Evolutionary conservation across 2,113 vertebrate species (phyloP).

Genomic region (Aspidoscelis tigris): DNA sequence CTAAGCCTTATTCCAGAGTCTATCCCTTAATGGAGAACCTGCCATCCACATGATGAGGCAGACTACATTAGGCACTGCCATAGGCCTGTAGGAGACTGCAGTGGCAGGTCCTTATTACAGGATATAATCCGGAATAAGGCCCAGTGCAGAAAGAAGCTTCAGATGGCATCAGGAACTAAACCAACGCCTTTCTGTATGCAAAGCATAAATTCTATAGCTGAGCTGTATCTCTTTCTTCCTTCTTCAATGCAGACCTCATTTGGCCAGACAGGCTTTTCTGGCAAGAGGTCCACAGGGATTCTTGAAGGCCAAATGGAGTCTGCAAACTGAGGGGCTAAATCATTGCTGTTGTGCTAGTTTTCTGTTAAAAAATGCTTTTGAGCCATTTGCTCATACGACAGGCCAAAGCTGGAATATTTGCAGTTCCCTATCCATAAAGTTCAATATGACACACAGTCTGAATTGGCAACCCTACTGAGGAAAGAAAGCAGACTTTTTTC

Average conservation of each 20-base stretch:
- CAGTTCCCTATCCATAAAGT: background rate
- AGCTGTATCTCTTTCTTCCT: background rate
- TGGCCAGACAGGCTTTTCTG: background rate
- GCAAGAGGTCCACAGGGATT: background rate
- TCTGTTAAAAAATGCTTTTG: fast-evolving
- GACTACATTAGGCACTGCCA: too few relatives aligned
- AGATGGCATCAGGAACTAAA: background rate
- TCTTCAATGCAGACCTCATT: background rate
- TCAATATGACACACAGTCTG: background rate
- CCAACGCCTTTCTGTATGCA: background rate
- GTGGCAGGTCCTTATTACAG: too few relatives aligned
- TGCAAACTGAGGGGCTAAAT: background rate
- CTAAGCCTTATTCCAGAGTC: too few relatives aligned
- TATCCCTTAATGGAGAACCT: too few relatives aligned
- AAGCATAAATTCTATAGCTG: background rate
- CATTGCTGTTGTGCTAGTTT: background rate
- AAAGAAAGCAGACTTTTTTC: background rate
- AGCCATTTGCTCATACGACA: background rate
- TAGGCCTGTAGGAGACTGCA: too few relatives aligned
- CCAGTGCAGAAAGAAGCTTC: too few relatives aligned
- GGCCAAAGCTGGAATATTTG: background rate
- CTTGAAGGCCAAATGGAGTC: background rate
- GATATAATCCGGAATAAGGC: too few relatives aligned
- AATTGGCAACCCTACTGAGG: background rate
- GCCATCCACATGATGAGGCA: too few relatives aligned